Evolutionary conservation across 2,113 vertebrate genomes (phyloP), one percentile per base, ranked within the genome.

Genomic region (Forbesichthys papilliferus): DNA sequence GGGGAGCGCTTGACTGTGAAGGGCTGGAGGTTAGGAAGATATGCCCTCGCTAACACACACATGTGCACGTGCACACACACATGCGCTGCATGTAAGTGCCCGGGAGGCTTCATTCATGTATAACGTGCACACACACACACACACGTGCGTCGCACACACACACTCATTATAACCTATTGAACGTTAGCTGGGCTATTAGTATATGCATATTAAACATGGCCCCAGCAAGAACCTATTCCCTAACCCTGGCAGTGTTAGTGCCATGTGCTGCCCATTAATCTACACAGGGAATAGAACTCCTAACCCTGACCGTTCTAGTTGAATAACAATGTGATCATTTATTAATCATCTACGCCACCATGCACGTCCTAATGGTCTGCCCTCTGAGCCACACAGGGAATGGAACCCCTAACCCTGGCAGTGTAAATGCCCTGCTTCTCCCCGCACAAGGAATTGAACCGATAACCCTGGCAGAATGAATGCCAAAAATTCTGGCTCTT

Each of bases 1-100:
- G 80, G 27, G 27, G 27, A 59, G 63, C 81, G 58, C 66, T 66
- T 85, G 87, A 78, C 82, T 80, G 86, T 89, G 90, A 90, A 90
- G 88, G 86, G 68, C 84, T 78, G 75, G 77, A 70, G 80, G 64
- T 74, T 55, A 68, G 0, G 34, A 77, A 68, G 82, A 78, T 77
- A 75, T 80, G 74, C 75, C 73, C 78, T 81, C 16, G 47, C 74
- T 81, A 75, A 86, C 61, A 85, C 75, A 81, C 61, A 89, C 79
- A 80, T 27, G 27, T 27, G 27, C 83, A 79, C 73, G 48, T 56
- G 78, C 56, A 57, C 68, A 52, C 69, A 54, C 71, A 85, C 58
- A 74, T 73, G 65, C 71, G 69, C 27, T 3, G 69, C 65, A 49
- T 53, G 11, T 34, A n/a, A 67, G 34, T 56, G 68, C 52, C 55